Evolutionary conservation across 1,140 invertebrate species (phyloP).

Genomic region (Kradibia gibbosae): DNA sequence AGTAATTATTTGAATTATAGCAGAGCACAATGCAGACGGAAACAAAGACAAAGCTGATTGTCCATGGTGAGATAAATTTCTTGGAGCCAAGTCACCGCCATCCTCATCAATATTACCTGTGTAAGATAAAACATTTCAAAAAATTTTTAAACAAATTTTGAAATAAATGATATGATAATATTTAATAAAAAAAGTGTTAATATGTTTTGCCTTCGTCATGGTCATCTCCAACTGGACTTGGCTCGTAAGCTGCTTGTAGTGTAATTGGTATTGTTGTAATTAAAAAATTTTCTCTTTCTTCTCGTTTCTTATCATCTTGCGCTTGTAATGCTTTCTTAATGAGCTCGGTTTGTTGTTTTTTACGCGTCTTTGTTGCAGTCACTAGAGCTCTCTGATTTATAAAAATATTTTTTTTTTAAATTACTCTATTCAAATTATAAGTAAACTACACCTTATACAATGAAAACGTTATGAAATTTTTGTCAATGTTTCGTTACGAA

Average conservation of each 20-base stretch:
- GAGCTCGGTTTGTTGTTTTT: constrained; percentile 98
- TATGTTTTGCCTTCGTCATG: constrained; percentile 83
- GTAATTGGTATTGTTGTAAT: constrained; percentile 98
- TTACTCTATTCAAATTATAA: background rate
- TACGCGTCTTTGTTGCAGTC: constrained; percentile 97
- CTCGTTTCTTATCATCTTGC: constrained; percentile 94
- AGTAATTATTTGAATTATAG: constrained; percentile 94
- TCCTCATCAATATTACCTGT: constrained; percentile 77
- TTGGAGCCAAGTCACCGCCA: constrained; percentile 77
- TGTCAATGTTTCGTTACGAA: too few species aligned
- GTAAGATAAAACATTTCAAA: background rate
- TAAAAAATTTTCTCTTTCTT: constrained; percentile 95
- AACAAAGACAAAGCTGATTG: constrained; percentile 95
- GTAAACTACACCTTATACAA: background rate
- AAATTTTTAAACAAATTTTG: background rate
- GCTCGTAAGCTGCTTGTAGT: constrained; percentile 95
- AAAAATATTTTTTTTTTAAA: background rate
- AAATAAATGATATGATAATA: background rate
- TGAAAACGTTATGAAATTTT: too few species aligned
- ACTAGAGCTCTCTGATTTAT: constrained; percentile 90
- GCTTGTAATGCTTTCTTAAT: constrained; percentile 95
- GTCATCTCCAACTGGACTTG: constrained; percentile 87
- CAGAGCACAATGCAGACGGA: constrained; percentile 95
- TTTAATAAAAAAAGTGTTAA: background rate
- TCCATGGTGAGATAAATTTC: constrained; percentile 83